These are phyloP conservation scores for Steatornis caripensis DNA, from an alignment of 2,113 vertebrate species.

Conservation along the genomic window DNA sequence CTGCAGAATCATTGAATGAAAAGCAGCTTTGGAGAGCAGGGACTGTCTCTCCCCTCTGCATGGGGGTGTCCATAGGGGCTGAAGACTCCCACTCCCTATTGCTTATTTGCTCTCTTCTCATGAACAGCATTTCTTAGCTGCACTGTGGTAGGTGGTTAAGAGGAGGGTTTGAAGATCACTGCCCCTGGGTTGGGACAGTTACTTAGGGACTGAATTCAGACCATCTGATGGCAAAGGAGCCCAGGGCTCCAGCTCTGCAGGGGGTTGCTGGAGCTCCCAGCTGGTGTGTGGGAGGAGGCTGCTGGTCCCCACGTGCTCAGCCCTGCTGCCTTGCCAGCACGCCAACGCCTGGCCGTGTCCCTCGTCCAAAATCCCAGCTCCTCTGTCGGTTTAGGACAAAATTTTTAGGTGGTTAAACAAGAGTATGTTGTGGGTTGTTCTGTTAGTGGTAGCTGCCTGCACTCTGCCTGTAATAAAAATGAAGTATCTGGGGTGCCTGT, in stretches of 20 bases:
- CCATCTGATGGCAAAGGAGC: neutral
- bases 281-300: fast-evolving
- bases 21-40: neutral
- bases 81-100: neutral
- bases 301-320: neutral
- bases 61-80: neutral
- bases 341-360: fast-evolving
- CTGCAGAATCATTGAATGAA: neutral
- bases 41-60: neutral
- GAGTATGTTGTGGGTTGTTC: neutral
- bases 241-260: neutral
- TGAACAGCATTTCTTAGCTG: neutral
- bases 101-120: neutral
- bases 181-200: neutral
- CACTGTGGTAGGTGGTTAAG: fast-evolving
- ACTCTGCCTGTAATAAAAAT: conserved; percentile 2
- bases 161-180: neutral
- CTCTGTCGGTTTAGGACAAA: neutral
- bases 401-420: neutral
- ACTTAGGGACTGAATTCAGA: neutral
- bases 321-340: fast-evolving
- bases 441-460: neutral
- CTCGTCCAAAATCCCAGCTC: neutral
- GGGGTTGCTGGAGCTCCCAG: neutral
- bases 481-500: neutral